Base-by-base conservation (phyloP, 2,888 invertebrate species). In the Meta bourneti region DNA sequence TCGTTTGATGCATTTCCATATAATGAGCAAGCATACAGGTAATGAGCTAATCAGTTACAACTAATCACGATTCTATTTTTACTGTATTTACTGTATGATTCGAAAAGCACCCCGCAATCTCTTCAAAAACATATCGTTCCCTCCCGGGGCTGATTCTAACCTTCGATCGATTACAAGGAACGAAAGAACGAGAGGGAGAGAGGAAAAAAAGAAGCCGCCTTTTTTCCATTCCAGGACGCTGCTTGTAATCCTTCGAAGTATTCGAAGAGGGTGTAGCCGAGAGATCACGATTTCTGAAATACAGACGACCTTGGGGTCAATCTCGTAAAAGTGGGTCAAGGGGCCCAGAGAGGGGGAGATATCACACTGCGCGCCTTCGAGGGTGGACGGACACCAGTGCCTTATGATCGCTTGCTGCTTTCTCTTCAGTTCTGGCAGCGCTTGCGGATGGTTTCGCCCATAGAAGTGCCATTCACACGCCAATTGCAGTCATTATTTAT, bases 271-370 rank as follows among this genome's bases (percentile, higher is more conserved):
- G 61, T 48, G 61, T 81, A 81, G 13, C 81, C 81, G 9, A 51
- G 49, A 74, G 72, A 88, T 88, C 88, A 88, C 88, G 80, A 88
- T 88, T 80, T 81, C 80, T 88, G 49, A 80, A 81, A 81, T 81
- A 72, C 74, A 34, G 75, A 51, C 75, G 80, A 71, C 88, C 88
- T 88, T 88, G 48, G 71, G 82, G 89, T 89, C 82, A 89, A 89
- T 75, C 89, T 82, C 70, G 69, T 89, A 82, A 74, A 89, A 82
- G 88, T 89, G 77, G 89, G 89, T 82, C 89, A 89, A 82, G 82
- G 82, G 82, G 89, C 86, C 86, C 48, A 16, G 4, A 77, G 69
- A 7, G 11, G 75, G 80, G 75, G 78, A 85, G 85, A 69, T 81
- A 49, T 70, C 70, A 81, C 74, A 34, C 54, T 20, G 48, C 11